These are phyloP conservation scores for Ianthella basta DNA, from an alignment of 37 sponge, comb jelly and placozoan species.

Conservation along the genomic window DNA sequence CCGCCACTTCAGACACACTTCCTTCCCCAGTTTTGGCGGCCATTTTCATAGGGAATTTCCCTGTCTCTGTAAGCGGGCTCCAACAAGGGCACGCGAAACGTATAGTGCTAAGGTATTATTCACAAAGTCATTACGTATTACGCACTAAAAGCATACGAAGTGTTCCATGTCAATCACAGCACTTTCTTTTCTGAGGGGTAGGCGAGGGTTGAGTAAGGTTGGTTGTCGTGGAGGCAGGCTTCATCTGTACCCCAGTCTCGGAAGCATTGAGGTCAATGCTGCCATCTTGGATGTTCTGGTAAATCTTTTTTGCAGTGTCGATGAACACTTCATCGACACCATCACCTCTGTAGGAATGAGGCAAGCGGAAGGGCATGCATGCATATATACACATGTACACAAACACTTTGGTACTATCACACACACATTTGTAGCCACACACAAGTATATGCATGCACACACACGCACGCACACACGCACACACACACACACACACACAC, in stretches of 20 bases:
- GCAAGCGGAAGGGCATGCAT: not conserved
- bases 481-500: not conserved
- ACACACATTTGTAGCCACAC: not conserved
- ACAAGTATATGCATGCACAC: not conserved
- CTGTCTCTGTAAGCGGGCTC: too few species aligned
- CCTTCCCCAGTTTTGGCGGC: too few species aligned
- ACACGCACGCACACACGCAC: not conserved
- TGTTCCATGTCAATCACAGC: slow-evolving; percentile 6
- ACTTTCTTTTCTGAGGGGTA: slow-evolving; percentile 22
- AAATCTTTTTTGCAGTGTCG: slow-evolving; percentile 97
- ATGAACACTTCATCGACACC: slow-evolving; percentile 99
- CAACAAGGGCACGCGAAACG: too few species aligned
- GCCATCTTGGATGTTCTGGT: slow-evolving; percentile 99
- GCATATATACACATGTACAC: not conserved
- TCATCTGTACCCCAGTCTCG: slow-evolving; percentile 94
- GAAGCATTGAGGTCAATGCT: slow-evolving; percentile 97
- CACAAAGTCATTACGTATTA: too few species aligned
- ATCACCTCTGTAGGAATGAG: slow-evolving; percentile 73
- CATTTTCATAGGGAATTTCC: too few species aligned
- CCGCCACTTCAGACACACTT: too few species aligned
- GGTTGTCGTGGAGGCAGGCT: slow-evolving; percentile 51
- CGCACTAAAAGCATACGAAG: too few species aligned
- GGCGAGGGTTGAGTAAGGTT: not conserved
- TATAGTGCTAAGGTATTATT: too few species aligned
- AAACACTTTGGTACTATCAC: not conserved